phyloP scores from a whole-genome alignment of 2,113 vertebrate genomes.

The Pterocles gutturalis region DNA sequence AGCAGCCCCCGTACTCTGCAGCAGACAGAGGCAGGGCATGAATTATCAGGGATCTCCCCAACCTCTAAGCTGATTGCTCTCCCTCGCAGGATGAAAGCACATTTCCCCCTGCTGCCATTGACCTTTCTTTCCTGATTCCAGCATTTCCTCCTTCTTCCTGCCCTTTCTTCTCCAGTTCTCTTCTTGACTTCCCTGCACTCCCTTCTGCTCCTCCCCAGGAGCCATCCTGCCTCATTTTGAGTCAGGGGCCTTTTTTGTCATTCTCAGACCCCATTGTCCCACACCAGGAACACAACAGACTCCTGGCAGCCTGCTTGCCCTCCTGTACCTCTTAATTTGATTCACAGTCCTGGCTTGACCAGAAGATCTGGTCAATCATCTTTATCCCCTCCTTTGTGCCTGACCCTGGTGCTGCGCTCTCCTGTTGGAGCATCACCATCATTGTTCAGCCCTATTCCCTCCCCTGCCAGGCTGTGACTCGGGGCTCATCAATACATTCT shows the following conservation, averaged over 20 bases:
- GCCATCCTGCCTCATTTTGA: background rate
- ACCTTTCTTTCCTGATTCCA: background rate
- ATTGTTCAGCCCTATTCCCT: background rate
- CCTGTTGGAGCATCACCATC: background rate
- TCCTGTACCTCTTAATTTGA: background rate
- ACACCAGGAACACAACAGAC: background rate
- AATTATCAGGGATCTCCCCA: background rate
- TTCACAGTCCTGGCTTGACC: background rate
- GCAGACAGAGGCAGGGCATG: background rate
- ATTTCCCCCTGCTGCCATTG: background rate
- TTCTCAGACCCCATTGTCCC: background rate
- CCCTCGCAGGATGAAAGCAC: background rate
- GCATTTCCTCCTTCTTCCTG: background rate
- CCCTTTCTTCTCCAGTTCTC: background rate
- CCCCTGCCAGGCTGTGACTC: background rate
- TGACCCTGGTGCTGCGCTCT: background rate
- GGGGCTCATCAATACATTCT: background rate
- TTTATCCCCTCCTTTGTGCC: background rate
- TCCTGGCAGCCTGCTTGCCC: background rate
- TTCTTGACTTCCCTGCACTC: background rate
- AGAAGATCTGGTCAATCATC: background rate
- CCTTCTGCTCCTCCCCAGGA: background rate
- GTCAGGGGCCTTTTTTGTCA: background rate
- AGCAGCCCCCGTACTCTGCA: rapidly evolving
- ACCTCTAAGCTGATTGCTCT: background rate